A percentile compares a stretch with the other conserved stretches of the same genome.
phyloP scores from a whole-genome alignment of 30 jellyfish, hydroid and myxozoan genomes.

The Aurelia coerulea region DNA sequence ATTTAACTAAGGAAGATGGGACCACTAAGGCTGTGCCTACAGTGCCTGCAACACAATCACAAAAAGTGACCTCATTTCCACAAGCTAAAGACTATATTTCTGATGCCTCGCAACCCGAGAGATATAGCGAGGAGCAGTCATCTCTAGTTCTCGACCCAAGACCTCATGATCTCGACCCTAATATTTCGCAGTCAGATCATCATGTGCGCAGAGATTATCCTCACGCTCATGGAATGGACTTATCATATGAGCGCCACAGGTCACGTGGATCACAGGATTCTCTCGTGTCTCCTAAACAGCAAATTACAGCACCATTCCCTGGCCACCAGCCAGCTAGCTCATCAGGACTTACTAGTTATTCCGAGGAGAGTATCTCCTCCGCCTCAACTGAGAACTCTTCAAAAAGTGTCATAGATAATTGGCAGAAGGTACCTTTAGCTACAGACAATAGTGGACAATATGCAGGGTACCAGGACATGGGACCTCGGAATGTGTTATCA shows the following conservation, averaged over 20 bases:
- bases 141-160: slow-evolving; percentile 46
- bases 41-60: not conserved
- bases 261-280: slow-evolving; percentile 17
- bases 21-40: not conserved
- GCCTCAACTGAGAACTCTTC: slow-evolving; percentile 4
- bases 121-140: slow-evolving; percentile 40
- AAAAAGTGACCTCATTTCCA: not conserved
- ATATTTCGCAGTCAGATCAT: slow-evolving; percentile 23
- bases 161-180: not conserved
- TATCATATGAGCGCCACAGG: slow-evolving; percentile 12
- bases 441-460: too few relatives aligned
- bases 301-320: not conserved
- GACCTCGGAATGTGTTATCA: not conserved
- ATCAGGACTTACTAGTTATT: not conserved
- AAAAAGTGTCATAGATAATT: not conserved
- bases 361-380: too few relatives aligned
- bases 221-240: slow-evolving; percentile 1
- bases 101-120: not conserved
- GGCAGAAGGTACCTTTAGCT: not conserved
- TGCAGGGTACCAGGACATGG: not conserved
- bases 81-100: not conserved
- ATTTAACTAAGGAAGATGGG: not conserved
- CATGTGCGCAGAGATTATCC: slow-evolving; percentile 57
- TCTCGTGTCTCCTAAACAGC: not conserved
- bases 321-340: not conserved